Evolutionary conservation across 2,113 vertebrate genomes (phyloP).

Genomic region (Tinamus guttatus): DNA sequence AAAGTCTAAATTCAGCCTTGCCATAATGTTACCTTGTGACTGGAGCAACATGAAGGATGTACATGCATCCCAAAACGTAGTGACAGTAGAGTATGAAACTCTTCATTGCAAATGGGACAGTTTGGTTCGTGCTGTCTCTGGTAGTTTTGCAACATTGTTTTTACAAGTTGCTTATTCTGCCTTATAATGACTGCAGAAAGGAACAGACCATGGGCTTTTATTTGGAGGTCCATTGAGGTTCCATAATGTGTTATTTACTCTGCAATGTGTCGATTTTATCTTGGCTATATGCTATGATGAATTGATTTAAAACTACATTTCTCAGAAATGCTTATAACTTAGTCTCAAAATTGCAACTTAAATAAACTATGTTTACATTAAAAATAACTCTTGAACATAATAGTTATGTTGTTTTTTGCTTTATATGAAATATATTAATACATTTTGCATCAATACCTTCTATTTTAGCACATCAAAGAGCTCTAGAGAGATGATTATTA

Average conservation of each 20-base stretch:
- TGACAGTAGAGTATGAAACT: fast-evolving
- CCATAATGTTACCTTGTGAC: neutral
- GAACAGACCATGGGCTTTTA: neutral
- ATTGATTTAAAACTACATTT: neutral
- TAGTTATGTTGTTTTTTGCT: neutral
- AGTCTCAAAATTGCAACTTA: neutral
- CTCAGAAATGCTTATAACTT: neutral
- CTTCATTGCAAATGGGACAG: neutral
- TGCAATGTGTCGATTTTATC: neutral
- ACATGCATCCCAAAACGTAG: neutral
- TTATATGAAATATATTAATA: neutral
- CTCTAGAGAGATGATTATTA: neutral
- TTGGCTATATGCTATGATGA: neutral
- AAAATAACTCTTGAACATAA: neutral
- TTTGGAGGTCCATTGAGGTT: neutral
- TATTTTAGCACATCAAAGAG: neutral
- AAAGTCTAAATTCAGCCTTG: neutral
- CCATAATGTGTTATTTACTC: neutral
- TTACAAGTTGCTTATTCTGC: neutral
- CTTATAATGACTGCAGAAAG: neutral
- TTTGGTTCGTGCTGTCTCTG: neutral
- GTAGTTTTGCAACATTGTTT: neutral
- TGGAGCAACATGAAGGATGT: neutral
- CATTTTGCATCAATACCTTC: neutral
- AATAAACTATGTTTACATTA: neutral